These are phyloP conservation scores for Cebuella pygmaea DNA, from an alignment of 2,797 vertebrate genomes.

Conservation along the genomic window DNA sequence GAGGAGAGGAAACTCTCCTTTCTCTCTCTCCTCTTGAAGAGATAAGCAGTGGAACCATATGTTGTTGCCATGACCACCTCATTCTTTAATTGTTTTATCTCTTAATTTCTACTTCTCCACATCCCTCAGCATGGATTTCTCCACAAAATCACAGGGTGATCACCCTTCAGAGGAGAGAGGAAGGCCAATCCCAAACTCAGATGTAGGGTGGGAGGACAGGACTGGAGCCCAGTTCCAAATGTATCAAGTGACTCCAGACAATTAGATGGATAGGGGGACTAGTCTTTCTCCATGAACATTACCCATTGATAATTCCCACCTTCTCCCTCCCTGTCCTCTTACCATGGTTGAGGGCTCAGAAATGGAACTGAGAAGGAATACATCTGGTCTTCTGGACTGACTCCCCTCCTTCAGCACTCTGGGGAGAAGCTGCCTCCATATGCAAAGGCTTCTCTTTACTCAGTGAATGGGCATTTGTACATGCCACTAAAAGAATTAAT, in stretches of 20 bases:
- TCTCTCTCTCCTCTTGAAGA: neutral
- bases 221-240: neutral
- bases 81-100: neutral
- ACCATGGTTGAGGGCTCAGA: neutral
- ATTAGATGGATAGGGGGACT: neutral
- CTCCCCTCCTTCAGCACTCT: neutral
- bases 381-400: neutral
- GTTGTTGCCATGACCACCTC: neutral
- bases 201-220: neutral
- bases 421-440: neutral
- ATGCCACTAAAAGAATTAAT: neutral
- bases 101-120: neutral
- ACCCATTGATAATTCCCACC: neutral
- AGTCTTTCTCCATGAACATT: neutral
- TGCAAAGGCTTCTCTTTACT: neutral
- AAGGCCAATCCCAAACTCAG: neutral
- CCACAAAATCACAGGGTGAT: neutral
- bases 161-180: neutral
- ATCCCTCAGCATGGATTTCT: neutral
- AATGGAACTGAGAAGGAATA: neutral
- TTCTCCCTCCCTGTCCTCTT: neutral
- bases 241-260: neutral
- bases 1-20: neutral
- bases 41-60: neutral
- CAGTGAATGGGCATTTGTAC: rapidly evolving